A percentile compares a stretch with the other conserved stretches of the same genome.
Conservation (phyloP, 2,797 vertebrate genomes). For the Esox masquinongy region DNA sequence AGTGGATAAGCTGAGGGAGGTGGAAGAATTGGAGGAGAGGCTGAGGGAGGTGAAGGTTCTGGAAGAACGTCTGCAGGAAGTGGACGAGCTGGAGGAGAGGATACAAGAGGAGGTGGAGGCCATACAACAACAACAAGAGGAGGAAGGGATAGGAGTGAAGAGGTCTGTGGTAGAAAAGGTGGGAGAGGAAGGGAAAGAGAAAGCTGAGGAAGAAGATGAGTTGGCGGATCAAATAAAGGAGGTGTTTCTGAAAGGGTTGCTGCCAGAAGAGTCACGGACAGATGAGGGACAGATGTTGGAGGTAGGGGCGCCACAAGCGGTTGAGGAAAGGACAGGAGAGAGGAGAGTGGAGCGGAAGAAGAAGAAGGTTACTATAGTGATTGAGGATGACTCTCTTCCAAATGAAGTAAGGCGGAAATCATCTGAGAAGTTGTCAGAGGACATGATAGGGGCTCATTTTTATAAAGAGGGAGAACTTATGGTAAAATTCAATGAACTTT, state of each 20-base stretch:
- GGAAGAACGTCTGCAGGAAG: conserved; percentile 57
- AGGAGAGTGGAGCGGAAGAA: conserved; percentile 18
- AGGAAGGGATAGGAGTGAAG: background rate
- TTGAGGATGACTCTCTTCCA: background rate
- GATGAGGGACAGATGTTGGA: conserved; percentile 2
- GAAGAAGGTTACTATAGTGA: conserved; percentile 5
- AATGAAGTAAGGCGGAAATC: conserved; percentile 12
- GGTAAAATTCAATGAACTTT: conserved; percentile 2
- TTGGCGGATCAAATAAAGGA: conserved; percentile 65
- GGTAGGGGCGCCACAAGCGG: background rate
- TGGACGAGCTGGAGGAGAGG: background rate
- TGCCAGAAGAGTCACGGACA: conserved; percentile 43
- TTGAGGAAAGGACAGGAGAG: conserved; percentile 12
- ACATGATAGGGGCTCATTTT: background rate
- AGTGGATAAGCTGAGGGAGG: conserved; percentile 52
- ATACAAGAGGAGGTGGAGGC: background rate
- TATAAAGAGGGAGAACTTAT: conserved; percentile 2
- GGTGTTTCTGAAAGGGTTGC: conserved; percentile 67
- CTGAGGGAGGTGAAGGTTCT: conserved; percentile 65
- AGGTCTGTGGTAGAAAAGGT: background rate
- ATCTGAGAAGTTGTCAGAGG: background rate
- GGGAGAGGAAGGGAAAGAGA: conserved; percentile 19
- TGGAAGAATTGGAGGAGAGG: conserved; percentile 49
- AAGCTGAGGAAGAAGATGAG: conserved; percentile 49
- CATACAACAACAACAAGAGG: background rate